A percentile compares a stretch with the other conserved stretches of the same genome.
phyloP scores from a whole-genome alignment of 2,797 vertebrate species.

The Holocentrus rufus region DNA sequence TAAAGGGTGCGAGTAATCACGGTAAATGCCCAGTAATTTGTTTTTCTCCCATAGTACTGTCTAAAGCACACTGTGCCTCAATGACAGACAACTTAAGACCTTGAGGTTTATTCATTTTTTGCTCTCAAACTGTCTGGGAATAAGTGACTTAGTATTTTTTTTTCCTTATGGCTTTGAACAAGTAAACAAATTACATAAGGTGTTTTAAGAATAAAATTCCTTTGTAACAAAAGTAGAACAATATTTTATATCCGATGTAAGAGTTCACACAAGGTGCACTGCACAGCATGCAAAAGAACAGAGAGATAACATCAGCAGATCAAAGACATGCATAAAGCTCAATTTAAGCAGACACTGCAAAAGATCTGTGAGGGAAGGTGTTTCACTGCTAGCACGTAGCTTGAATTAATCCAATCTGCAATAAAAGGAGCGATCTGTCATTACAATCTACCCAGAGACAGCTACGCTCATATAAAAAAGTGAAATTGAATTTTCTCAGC shows the following conservation, averaged over 20 bases:
- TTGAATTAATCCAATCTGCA: constrained; percentile 57
- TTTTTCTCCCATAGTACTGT: constrained; percentile 6
- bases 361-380: constrained; percentile 55
- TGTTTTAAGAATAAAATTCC: not conserved
- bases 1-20: constrained; percentile 42
- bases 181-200: not conserved
- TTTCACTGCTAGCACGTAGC: constrained; percentile 40
- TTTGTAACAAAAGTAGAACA: not conserved
- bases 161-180: not conserved
- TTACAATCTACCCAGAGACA: constrained; percentile 59
- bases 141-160: not conserved
- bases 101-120: too few species aligned
- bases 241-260: constrained; percentile 28
- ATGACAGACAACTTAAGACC: not conserved
- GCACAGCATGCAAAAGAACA: constrained; percentile 46
- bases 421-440: constrained; percentile 59
- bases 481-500: constrained; percentile 55
- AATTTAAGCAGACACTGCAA: constrained; percentile 58
- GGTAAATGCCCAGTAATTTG: constrained; percentile 39
- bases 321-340: constrained; percentile 59
- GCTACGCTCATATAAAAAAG: constrained; percentile 33
- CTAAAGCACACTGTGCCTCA: not conserved
- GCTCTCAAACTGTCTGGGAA: too few species aligned
- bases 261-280: constrained; percentile 48
- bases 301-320: constrained; percentile 51